A percentile compares a stretch with the other conserved stretches of the same genome.
These are phyloP conservation scores for Melipona beecheii DNA, from an alignment of 2,888 invertebrate genomes.

Conservation along the genomic window DNA sequence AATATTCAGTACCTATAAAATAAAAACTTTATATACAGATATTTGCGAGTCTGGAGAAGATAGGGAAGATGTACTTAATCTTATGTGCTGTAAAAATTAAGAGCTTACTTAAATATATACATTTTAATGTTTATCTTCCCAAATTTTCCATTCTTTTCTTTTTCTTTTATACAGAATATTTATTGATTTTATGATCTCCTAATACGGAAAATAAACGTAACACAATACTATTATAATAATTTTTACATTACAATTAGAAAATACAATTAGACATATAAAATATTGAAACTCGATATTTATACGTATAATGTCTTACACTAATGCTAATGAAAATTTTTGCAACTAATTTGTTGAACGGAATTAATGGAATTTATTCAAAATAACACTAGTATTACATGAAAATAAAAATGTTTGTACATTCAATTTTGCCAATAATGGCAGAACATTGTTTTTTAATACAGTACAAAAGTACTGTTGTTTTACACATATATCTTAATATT, in stretches of 20 bases:
- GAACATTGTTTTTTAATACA: conserved; percentile 33
- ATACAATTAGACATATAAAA: not conserved
- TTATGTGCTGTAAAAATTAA: conserved; percentile 50
- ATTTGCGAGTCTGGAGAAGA: conserved; percentile 28
- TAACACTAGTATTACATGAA: conserved; percentile 12
- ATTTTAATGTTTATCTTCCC: conserved; percentile 39
- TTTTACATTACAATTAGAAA: conserved; percentile 3
- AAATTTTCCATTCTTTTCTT: conserved; percentile 24
- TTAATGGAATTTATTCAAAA: conserved; percentile 25
- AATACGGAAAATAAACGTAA: conserved; percentile 1
- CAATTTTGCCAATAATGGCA: conserved; percentile 36
- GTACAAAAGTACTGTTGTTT: conserved; percentile 39
- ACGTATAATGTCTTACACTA: not conserved
- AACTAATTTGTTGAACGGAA: not conserved
- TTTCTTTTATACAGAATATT: conserved; percentile 25
- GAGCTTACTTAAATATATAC: conserved; percentile 53
- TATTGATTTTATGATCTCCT: conserved; percentile 12
- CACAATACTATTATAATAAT: not conserved
- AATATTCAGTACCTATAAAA: conserved; percentile 27
- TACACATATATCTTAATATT: conserved; percentile 27
- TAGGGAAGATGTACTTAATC: conserved; percentile 34
- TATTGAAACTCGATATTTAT: not conserved
- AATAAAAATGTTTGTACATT: conserved; percentile 35
- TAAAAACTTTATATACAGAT: conserved; percentile 48
- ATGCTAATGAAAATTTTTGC: not conserved